Evolutionary conservation across 2,888 invertebrate genomes (phyloP).

Genomic region (Pedicia rivosa): DNA sequence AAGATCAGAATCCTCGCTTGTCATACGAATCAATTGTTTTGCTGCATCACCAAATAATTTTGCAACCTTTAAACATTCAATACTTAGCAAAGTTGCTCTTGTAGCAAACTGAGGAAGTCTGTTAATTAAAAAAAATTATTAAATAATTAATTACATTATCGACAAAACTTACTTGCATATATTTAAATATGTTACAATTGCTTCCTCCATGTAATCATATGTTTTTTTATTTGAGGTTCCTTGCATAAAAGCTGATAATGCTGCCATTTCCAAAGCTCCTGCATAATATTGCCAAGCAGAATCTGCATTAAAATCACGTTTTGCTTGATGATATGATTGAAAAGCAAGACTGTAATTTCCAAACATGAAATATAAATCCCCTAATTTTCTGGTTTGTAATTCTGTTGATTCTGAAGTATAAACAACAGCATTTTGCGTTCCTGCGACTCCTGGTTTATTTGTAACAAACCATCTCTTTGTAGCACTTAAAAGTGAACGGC

Average conservation of each 20-base stretch:
- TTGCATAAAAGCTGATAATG: conserved; percentile 78
- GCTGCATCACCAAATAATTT: conserved; percentile 84
- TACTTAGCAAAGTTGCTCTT: conserved; percentile 75
- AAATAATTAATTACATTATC: not conserved
- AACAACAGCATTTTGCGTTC: conserved; percentile 63
- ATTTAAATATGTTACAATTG: conserved; percentile 78
- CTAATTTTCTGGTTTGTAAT: conserved; percentile 79
- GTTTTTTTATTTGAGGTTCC: conserved; percentile 63
- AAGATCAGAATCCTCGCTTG: conserved; percentile 93
- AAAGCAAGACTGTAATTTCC: conserved; percentile 85
- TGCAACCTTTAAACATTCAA: conserved; percentile 68
- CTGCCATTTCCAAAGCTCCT: conserved; percentile 93
- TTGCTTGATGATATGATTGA: conserved; percentile 90
- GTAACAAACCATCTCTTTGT: conserved; percentile 93
- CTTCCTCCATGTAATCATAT: conserved; percentile 86
- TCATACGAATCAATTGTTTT: conserved; percentile 85
- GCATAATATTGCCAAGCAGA: conserved; percentile 96
- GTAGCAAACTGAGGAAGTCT: conserved; percentile 87
- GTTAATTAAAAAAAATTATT: conserved; percentile 13
- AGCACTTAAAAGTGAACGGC: conserved; percentile 81
- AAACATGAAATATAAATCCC: conserved; percentile 93
- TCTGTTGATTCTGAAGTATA: conserved; percentile 76
- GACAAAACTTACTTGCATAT: conserved; percentile 56
- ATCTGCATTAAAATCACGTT: conserved; percentile 91
- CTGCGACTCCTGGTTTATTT: conserved; percentile 63